A percentile compares a stretch with the other conserved stretches of the same genome.
Evolutionary conservation across 2,113 vertebrate genomes (phyloP).

Genomic region (Dasyurus viverrinus): DNA sequence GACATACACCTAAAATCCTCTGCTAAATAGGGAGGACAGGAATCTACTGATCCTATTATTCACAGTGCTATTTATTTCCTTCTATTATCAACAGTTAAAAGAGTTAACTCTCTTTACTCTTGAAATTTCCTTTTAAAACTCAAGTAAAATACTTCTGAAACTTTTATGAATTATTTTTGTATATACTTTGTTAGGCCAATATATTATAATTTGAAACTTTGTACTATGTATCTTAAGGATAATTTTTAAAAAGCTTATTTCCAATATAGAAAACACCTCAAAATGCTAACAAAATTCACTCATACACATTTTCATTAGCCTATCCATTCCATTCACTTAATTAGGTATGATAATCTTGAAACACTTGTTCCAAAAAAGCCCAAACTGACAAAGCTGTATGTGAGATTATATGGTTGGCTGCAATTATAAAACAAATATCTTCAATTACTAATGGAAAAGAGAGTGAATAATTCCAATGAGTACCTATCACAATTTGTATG

Average conservation of each 20-base stretch:
- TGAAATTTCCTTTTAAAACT: neutral
- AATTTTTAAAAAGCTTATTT: neutral
- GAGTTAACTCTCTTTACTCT: neutral
- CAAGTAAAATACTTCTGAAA: neutral
- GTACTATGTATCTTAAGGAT: neutral
- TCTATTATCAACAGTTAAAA: neutral
- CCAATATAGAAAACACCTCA: neutral
- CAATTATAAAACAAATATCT: neutral
- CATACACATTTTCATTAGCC: neutral
- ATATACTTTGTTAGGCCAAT: neutral
- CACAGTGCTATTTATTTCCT: neutral
- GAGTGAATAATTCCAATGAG: neutral
- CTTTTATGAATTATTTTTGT: neutral
- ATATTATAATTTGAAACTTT: neutral
- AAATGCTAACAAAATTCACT: neutral
- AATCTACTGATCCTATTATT: neutral
- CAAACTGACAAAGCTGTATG: neutral
- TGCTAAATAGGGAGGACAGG: neutral
- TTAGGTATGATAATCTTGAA: neutral
- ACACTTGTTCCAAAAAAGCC: neutral
- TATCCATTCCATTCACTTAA: neutral
- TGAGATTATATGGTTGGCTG: neutral
- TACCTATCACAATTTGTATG: neutral
- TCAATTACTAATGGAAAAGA: neutral
- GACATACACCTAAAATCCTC: neutral